Percentiles rank a stretch among this genome's conserved stretches.
phyloP scores from a whole-genome alignment of 2,113 vertebrate species.

The Pteronura brasiliensis region DNA sequence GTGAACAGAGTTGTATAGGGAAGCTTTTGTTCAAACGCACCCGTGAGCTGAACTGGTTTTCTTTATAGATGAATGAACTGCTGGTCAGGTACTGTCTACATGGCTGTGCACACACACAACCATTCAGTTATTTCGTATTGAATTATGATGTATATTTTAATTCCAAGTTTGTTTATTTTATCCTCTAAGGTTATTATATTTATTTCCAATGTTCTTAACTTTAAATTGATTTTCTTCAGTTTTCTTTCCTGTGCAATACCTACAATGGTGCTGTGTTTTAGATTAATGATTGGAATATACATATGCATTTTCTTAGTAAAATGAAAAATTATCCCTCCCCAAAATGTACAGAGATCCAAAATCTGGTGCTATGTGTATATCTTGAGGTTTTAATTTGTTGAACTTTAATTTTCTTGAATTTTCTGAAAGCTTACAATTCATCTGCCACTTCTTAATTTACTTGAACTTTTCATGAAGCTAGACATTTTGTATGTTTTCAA shows the following conservation, averaged over 20 bases:
- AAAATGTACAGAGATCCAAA: conserved; percentile 71
- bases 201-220: conserved; percentile 73
- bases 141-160: conserved; percentile 69
- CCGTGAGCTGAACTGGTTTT: not conserved
- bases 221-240: conserved; percentile 58
- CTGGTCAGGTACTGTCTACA: conserved; percentile 69
- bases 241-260: conserved; percentile 73
- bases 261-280: conserved; percentile 78
- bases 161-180: conserved; percentile 76
- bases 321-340: conserved; percentile 74
- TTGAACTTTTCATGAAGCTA: conserved; percentile 79
- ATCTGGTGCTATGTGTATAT: conserved; percentile 90
- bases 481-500: conserved; percentile 80
- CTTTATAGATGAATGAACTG: conserved; percentile 54
- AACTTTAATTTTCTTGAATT: conserved; percentile 72
- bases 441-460: conserved; percentile 77
- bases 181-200: conserved; percentile 57
- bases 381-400: conserved; percentile 81
- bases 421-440: conserved; percentile 59
- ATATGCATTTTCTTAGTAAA: conserved; percentile 63
- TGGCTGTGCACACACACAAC: conserved; percentile 6
- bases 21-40: not conserved
- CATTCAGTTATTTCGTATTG: not conserved
- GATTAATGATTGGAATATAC: conserved; percentile 38
- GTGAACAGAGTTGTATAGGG: not conserved